A percentile compares a stretch with the other conserved stretches of the same genome.
These are phyloP conservation scores for Luffia ferchaultella DNA, from an alignment of 2,888 invertebrate genomes.

Conservation along the genomic window DNA sequence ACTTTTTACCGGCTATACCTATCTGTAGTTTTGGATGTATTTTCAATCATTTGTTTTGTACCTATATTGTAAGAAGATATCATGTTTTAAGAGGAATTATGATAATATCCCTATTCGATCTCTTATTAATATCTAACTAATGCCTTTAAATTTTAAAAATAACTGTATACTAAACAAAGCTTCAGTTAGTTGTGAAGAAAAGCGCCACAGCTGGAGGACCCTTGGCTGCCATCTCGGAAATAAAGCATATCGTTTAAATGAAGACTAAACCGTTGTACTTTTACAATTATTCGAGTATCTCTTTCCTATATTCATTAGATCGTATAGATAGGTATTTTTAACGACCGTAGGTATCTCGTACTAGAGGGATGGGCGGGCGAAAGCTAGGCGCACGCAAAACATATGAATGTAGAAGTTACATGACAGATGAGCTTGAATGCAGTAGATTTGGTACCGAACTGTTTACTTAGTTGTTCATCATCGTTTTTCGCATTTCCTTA, in stretches of 20 bases:
- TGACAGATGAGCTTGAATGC: background rate
- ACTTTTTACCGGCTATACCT: too few relatives aligned
- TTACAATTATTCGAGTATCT: constrained; percentile 52
- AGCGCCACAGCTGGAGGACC: too few relatives aligned
- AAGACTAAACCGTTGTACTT: constrained; percentile 63
- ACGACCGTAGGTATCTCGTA: constrained; percentile 21
- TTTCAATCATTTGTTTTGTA: too few relatives aligned
- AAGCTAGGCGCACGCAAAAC: background rate
- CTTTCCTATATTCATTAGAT: constrained; percentile 60
- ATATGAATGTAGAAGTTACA: background rate
- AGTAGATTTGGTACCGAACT: background rate
- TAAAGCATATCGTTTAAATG: constrained; percentile 63
- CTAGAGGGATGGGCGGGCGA: background rate
- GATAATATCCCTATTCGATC: too few relatives aligned
- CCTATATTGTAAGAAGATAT: too few relatives aligned
- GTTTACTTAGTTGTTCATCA: too few relatives aligned
- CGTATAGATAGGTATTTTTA: constrained; percentile 53
- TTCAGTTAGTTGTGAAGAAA: too few relatives aligned
- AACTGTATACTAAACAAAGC: too few relatives aligned
- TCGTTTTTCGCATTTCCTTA: background rate
- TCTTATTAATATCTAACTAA: too few relatives aligned
- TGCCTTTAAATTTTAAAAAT: too few relatives aligned
- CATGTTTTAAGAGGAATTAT: too few relatives aligned
- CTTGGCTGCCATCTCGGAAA: constrained; percentile 57
- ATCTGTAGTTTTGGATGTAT: too few relatives aligned